A percentile compares a stretch with the other conserved stretches of the same genome.
These are phyloP conservation scores for Myopa testacea DNA, from an alignment of 2,888 invertebrate genomes.

Conservation along the genomic window DNA sequence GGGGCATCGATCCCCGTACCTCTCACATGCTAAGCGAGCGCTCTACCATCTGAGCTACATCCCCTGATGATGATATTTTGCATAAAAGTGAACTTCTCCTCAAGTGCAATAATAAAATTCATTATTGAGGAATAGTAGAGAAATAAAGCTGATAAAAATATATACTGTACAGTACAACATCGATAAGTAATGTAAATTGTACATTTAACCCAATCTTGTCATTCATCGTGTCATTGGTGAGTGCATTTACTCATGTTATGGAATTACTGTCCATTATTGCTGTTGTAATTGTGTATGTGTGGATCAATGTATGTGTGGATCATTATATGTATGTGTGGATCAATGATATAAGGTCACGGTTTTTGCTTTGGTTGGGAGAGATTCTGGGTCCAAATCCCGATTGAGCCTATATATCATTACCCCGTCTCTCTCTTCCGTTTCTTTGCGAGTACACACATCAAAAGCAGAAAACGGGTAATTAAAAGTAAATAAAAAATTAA, in stretches of 20 bases:
- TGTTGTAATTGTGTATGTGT: constrained; percentile 28
- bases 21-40: constrained; percentile 69
- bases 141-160: too few species aligned
- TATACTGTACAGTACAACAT: too few species aligned
- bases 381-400: constrained; percentile 78
- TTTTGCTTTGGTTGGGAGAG: constrained; percentile 78
- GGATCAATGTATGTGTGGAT: constrained; percentile 73
- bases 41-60: constrained; percentile 69
- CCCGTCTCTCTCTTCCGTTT: constrained; percentile 36
- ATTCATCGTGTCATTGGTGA: too few species aligned
- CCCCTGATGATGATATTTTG: constrained; percentile 52
- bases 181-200: too few species aligned
- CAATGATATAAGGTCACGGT: constrained; percentile 78
- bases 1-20: constrained; percentile 69
- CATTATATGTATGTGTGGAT: constrained; percentile 69
- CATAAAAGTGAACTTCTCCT: too few species aligned
- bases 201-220: too few species aligned
- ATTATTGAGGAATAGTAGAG: too few species aligned
- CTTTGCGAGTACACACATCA: too few species aligned
- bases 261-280: too few species aligned
- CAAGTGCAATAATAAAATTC: too few species aligned
- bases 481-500: background rate
- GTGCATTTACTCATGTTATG: too few species aligned
- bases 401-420: constrained; percentile 70
- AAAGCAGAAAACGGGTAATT: background rate